A percentile compares a stretch with the other conserved stretches of the same genome.
Evolutionary conservation across 1,140 invertebrate genomes (phyloP).

Genomic region (Bombus pyrosoma): DNA sequence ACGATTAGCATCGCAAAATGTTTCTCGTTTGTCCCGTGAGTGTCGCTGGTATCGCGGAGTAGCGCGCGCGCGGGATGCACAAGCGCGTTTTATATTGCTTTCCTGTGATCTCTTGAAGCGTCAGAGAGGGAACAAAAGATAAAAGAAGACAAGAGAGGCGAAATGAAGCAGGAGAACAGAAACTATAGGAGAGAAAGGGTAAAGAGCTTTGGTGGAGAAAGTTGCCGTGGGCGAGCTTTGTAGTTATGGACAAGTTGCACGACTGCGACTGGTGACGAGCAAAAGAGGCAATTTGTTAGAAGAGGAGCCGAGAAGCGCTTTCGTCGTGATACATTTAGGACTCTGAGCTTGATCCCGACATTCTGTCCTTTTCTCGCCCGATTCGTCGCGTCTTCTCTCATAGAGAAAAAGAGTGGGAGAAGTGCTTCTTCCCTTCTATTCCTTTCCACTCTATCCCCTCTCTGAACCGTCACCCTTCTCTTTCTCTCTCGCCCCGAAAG

Average conservation of each 20-base stretch:
- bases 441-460: not conserved
- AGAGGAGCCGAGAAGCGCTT: conserved; percentile 56
- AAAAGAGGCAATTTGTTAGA: conserved; percentile 75
- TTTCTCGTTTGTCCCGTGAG: conserved; percentile 34
- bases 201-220: conserved; percentile 53
- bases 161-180: conserved; percentile 28
- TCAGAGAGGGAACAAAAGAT: not conserved
- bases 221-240: conserved; percentile 66
- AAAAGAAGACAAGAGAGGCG: conserved; percentile 9
- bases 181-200: conserved; percentile 31
- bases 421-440: conserved; percentile 18
- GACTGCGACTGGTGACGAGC: conserved; percentile 53
- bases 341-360: not conserved
- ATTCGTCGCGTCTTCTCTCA: not conserved
- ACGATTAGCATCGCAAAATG: conserved; percentile 68
- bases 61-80: conserved; percentile 20
- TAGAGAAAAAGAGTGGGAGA: not conserved
- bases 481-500: conserved; percentile 1
- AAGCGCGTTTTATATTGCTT: conserved; percentile 64
- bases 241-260: conserved; percentile 72
- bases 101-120: conserved; percentile 55
- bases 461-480: not conserved
- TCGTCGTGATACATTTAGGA: conserved; percentile 68
- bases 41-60: conserved; percentile 6
- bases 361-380: not conserved